A percentile compares a stretch with the other conserved stretches of the same genome.
phyloP scores from a whole-genome alignment of 1,140 invertebrate species.

The Cotesia vestalis region DNA sequence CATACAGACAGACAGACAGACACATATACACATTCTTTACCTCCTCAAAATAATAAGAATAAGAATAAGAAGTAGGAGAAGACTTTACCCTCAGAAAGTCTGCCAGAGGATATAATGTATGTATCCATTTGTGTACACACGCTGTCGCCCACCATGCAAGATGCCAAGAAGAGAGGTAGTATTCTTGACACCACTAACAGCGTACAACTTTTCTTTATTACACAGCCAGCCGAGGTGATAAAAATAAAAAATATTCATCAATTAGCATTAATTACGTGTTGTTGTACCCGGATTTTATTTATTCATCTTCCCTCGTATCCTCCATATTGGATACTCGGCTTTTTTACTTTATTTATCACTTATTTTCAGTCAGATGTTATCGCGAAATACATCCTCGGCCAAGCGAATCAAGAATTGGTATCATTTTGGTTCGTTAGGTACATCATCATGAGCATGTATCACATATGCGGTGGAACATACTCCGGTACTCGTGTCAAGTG shows the following conservation, averaged over 20 bases:
- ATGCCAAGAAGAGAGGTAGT: conserved; percentile 4
- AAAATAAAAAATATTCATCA: conserved; percentile 44
- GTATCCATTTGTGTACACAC: conserved; percentile 40
- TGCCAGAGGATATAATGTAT: conserved; percentile 40
- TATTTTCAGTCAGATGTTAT: not conserved
- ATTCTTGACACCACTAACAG: conserved; percentile 15
- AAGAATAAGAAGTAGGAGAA: too few relatives aligned
- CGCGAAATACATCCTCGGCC: not conserved
- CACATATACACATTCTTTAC: not conserved
- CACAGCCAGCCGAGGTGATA: not conserved
- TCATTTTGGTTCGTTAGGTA: conserved; percentile 57
- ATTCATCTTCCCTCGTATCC: conserved; percentile 11
- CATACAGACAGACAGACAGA: too few relatives aligned
- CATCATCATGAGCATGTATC: conserved; percentile 28
- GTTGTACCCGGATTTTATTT: not conserved
- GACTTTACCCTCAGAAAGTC: conserved; percentile 23
- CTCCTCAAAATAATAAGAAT: conserved; percentile 10
- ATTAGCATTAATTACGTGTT: conserved; percentile 50
- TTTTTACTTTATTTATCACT: conserved; percentile 2
- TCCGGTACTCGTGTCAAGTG: conserved; percentile 18
- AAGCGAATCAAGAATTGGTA: conserved; percentile 42
- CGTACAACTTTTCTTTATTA: conserved; percentile 19
- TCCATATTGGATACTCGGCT: not conserved
- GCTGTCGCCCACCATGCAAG: conserved; percentile 19
- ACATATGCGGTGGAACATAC: conserved; percentile 20